Evolutionary conservation across 1,140 invertebrate species (phyloP), one percentile per base, ranked within the genome.

Genomic region (Drosophila lacertosa): DNA sequence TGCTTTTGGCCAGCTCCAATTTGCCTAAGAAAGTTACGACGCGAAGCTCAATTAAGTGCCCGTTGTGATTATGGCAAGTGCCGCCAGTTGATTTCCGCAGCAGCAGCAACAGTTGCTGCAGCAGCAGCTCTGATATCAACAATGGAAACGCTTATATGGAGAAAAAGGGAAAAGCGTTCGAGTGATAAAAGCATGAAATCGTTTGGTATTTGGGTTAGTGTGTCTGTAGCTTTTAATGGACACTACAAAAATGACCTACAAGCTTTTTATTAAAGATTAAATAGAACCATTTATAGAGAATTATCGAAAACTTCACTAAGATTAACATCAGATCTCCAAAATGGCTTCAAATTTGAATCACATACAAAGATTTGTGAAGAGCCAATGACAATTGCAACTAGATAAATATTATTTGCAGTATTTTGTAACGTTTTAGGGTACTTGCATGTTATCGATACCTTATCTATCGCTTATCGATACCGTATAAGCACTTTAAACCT

Each of bases 41-140:
- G 47, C 15, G 40, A 20, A 33, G 13, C 24, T 51, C 65, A 32
- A 69, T 73, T 63, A 69, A 62, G 16, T 39, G 58, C 11, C 39
- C 39, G 65, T 60, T 53, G 53, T 68, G 65, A 62, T 48, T 68
- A 59, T 54, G 39, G 22, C 58, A 68, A 70, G 40, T 64, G 62
- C 53, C 20, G 62, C 53, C 53, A 67, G 55, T 64, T 53, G 51
- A 51, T 74, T 74, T 70, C 55, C 63, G 47, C 45, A 50, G 11
- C 45, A 51, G 16, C 42, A 26, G 48, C 29, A 35, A n/a, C n/a
- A 45, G 16, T 16, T 11, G 15, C 20, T 4, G 33, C 37, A 18
- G 10, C 2, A 11, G 9, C 39, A 20, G 15, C 24, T 10, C 11
- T 11, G 10, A 29, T 33, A 66, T 32, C 50, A 40, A 67, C 51